Conservation (phyloP, 2,113 vertebrate species). For the Nothocercus nigrocapillus region DNA sequence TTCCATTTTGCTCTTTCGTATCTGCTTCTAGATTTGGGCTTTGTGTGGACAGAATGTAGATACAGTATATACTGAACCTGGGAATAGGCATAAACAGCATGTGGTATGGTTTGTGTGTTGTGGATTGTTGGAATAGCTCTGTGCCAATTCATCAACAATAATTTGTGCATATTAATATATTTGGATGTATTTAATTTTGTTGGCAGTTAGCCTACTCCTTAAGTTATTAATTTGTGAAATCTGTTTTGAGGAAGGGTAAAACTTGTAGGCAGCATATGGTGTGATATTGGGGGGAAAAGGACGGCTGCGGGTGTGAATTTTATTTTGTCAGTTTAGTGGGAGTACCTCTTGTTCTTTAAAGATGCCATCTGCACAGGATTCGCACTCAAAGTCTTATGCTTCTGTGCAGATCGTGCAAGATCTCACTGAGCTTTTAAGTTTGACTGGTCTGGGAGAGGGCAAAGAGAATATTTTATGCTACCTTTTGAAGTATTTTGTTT, state of each 20-base stretch:
- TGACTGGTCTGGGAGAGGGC: constrained; percentile 42
- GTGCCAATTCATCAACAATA: constrained; percentile 56
- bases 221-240: constrained; percentile 69
- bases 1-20: background rate
- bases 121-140: constrained; percentile 37
- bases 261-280: constrained; percentile 73
- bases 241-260: constrained; percentile 59
- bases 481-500: constrained; percentile 25
- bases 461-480: constrained; percentile 44
- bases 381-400: constrained; percentile 40
- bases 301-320: constrained; percentile 63
- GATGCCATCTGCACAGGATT: constrained; percentile 68
- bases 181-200: constrained; percentile 28
- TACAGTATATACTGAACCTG: constrained; percentile 7
- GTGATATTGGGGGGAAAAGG: constrained; percentile 66
- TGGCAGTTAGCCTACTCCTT: constrained; percentile 25
- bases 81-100: constrained; percentile 56
- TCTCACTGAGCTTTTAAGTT: constrained; percentile 39
- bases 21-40: constrained; percentile 17
- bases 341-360: constrained; percentile 67
- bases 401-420: constrained; percentile 14
- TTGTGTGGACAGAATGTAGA: constrained; percentile 58
- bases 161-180: constrained; percentile 65
- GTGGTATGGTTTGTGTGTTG: constrained; percentile 44
- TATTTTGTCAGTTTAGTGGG: constrained; percentile 70